Evolutionary conservation across 2,888 invertebrate species (phyloP).

Genomic region (Branchellion lobata): DNA sequence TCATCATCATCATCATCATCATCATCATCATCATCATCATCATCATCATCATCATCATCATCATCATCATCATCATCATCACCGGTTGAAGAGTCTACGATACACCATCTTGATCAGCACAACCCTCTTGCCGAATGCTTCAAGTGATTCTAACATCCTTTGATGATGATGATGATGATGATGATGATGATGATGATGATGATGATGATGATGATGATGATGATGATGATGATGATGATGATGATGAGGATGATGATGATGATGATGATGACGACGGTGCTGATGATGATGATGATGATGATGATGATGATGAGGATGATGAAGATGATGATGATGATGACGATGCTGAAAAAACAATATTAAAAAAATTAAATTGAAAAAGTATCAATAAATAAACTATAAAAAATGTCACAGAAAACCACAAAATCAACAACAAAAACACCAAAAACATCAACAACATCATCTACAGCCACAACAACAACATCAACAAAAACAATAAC

Average conservation of each 20-base stretch:
- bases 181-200: neutral
- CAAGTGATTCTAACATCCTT: constrained; percentile 85
- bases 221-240: neutral
- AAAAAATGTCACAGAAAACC: neutral
- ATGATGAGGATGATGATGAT: constrained; percentile 2
- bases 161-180: constrained; percentile 48
- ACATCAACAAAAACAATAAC: too few relatives aligned
- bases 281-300: neutral
- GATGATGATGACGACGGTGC: neutral
- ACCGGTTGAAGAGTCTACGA: constrained; percentile 84
- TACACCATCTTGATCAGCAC: constrained; percentile 88
- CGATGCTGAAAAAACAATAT: too few relatives aligned
- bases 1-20: constrained; percentile 64
- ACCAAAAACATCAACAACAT: too few relatives aligned
- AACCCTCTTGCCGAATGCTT: constrained; percentile 94
- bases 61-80: constrained; percentile 59
- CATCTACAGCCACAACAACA: too few relatives aligned
- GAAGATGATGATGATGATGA: too few relatives aligned
- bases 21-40: neutral
- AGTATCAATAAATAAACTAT: neutral
- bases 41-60: constrained; percentile 63
- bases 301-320: too few relatives aligned
- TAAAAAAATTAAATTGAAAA: too few relatives aligned
- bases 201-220: neutral
- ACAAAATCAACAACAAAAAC: too few relatives aligned